Conservation (phyloP, 2,888 invertebrate genomes). For the Halictus quadricinctus region DNA sequence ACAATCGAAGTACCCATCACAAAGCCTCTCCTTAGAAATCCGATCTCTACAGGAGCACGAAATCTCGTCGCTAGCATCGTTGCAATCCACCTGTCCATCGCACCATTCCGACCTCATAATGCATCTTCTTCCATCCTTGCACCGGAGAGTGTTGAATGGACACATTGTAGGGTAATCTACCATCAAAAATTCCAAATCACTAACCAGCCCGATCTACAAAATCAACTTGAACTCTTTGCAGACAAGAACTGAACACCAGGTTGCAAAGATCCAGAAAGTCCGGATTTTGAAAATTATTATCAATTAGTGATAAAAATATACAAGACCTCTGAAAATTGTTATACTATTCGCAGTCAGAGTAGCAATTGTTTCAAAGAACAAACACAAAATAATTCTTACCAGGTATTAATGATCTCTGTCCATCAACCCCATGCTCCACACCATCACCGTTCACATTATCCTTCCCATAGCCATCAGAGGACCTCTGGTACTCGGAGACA, state of each 20-base stretch:
- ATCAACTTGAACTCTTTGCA: background rate
- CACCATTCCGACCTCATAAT: conserved; percentile 86
- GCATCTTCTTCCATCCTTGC: conserved; percentile 81
- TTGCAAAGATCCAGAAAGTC: no score
- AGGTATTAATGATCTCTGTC: background rate
- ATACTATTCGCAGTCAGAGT: no score
- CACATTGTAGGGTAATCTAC: conserved; percentile 19
- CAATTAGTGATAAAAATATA: no score
- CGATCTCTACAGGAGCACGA: conserved; percentile 89
- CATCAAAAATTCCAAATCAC: background rate
- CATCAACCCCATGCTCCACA: no score
- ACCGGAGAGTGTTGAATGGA: conserved; percentile 55
- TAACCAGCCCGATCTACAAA: background rate
- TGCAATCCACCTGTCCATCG: conserved; percentile 89
- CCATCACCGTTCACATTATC: background rate
- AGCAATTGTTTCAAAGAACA: no score
- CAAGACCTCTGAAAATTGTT: no score
- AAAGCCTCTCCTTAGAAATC: conserved; percentile 86
- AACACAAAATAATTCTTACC: background rate
- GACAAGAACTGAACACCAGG: no score
- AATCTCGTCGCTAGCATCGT: conserved; percentile 90
- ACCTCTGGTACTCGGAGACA: conserved; percentile 66
- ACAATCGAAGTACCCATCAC: conserved; percentile 93
- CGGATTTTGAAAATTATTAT: no score
- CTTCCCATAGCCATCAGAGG: background rate